These are phyloP conservation scores for Ooceraea biroi DNA, from an alignment of 1,140 invertebrate genomes.

Conservation along the genomic window DNA sequence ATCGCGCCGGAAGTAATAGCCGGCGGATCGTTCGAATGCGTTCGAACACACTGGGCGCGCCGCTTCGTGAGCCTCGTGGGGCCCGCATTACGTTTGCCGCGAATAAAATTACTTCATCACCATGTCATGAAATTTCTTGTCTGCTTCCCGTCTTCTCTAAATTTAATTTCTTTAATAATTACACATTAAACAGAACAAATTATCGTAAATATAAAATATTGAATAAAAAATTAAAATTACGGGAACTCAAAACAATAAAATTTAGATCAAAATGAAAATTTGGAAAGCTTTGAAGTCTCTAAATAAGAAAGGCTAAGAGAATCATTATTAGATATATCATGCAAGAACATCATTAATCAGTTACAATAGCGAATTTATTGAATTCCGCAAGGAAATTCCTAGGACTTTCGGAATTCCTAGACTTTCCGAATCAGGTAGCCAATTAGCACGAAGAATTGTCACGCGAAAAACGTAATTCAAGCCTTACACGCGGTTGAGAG, in stretches of 20 bases:
- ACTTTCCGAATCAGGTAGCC: background rate
- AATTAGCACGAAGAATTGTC: background rate
- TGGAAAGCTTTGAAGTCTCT: background rate
- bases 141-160: background rate
- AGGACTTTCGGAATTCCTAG: background rate
- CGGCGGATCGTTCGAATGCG: conserved; percentile 4
- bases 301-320: background rate
- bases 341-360: background rate
- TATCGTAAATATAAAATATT: background rate
- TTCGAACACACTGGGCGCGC: conserved; percentile 36
- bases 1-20: background rate
- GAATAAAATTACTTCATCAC: background rate
- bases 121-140: background rate
- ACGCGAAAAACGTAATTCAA: conserved; percentile 25
- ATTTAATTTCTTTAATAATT: background rate
- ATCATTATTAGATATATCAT: background rate
- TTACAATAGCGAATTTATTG: no score
- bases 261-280: background rate
- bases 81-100: conserved; percentile 22
- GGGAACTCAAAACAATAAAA: no score
- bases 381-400: background rate
- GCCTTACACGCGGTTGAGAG: conserved; percentile 25
- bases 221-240: background rate
- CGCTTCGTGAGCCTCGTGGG: conserved; percentile 9
- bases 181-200: no score